Base-by-base conservation (phyloP, 1,140 invertebrate species). In the Pseudomyrmex dendroicus region DNA sequence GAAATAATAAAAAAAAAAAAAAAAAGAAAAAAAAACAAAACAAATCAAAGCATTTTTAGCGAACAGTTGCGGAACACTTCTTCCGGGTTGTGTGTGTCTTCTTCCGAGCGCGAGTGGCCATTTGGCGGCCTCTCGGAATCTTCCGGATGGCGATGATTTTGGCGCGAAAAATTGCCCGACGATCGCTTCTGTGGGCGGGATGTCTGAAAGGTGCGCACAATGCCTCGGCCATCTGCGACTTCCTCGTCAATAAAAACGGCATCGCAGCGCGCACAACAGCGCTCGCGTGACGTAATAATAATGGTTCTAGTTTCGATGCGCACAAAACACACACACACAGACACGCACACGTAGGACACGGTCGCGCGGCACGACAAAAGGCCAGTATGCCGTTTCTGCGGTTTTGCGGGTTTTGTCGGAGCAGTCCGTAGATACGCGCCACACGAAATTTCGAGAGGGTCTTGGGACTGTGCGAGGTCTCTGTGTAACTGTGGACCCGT, bases 371-470 rank as follows among this genome's bases (percentile, higher is more conserved):
- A 63, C 59, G 89, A 92, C 91, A 91, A 90, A 91, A 73, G 87
- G 73, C 82, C 92, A 87, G 89, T 87, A 91, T 93, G 93, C 91
- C 87, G 91, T 92, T 84, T 90, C 77, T 94, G 92, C 83, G 92
- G 93, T 93, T 93, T 93, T 88, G 89, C 91, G 89, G 84, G 72
- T 85, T 72, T 67, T 68, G 76, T 80, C 35, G 35, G 35, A 35
- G 63, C 83, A 84, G 84, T 87, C 70, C 57, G 52, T 80, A 15
- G 57, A 62, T 66, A 72, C 59, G 76, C 85, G 83, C 88, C 87
- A 80, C 87, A 80, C 67, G 73, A 87, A 87, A 80, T 87, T 87
- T 86, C 46, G 62, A 46, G 62, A 46, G 67, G n/a, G 48, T 17
- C 22, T 2, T 48, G 10, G 15, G 3, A 10, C 50, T 44, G 76